Conservation (phyloP, 1,140 invertebrate species). For the Metopolophium dirhodum region DNA sequence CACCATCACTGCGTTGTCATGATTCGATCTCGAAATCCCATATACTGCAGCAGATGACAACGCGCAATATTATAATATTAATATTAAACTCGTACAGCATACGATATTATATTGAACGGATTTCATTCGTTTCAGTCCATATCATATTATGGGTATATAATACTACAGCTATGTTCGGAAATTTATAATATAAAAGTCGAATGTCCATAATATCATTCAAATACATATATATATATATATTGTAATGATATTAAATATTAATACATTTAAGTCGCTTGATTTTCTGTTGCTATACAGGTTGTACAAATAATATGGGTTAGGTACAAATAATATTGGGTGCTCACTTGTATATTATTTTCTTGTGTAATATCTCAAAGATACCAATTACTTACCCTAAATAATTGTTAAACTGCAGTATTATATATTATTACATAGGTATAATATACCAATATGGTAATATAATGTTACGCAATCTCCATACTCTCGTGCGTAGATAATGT, state of each 20-base stretch:
- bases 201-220: not conserved
- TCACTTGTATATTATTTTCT: not conserved
- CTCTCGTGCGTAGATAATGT: not conserved
- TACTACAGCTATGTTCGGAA: not conserved
- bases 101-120: not conserved
- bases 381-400: constrained; percentile 6
- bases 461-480: not conserved
- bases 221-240: not conserved
- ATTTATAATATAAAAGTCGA: not conserved
- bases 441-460: not conserved
- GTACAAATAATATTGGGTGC: no score
- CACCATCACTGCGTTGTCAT: not conserved
- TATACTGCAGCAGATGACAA: not conserved
- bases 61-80: not conserved
- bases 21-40: not conserved
- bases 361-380: not conserved
- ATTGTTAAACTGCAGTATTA: not conserved
- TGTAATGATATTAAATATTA: no score
- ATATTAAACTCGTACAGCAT: not conserved
- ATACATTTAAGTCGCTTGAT: not conserved
- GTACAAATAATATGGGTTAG: not conserved
- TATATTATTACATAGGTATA: no score
- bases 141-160: not conserved
- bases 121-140: not conserved
- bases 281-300: not conserved